A percentile compares a stretch with the other conserved stretches of the same genome.
Evolutionary conservation across 1,140 invertebrate genomes (phyloP).

Genomic region (Ectropis grisescens): DNA sequence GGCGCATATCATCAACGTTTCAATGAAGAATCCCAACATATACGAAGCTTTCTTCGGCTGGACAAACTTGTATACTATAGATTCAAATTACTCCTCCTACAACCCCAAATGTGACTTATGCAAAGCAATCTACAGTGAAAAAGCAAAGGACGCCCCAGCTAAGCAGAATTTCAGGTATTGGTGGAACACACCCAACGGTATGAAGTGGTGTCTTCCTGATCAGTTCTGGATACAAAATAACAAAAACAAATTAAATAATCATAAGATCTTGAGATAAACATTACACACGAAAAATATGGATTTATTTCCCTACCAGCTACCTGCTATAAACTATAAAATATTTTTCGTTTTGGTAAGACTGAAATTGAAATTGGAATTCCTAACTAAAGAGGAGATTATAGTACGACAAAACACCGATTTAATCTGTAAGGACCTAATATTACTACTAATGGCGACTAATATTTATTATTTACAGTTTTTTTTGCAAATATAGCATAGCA

Average conservation of each 20-base stretch:
- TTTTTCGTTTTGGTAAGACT: neutral
- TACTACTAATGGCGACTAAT: no score
- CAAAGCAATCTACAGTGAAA: conserved; percentile 13
- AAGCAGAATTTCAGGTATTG: conserved; percentile 22
- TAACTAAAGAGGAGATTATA: neutral
- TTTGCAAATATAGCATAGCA: no score
- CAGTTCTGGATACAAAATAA: conserved; percentile 10
- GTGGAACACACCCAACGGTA: conserved; percentile 20
- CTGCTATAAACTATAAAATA: neutral
- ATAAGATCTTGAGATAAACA: no score
- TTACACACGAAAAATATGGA: no score
- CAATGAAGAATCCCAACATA: conserved; percentile 12
- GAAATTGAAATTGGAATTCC: neutral
- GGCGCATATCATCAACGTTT: conserved; percentile 21
- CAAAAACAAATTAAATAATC: neutral
- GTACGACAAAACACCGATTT: neutral
- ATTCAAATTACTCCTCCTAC: neutral
- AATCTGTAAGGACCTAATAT: no score
- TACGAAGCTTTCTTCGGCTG: conserved; percentile 31
- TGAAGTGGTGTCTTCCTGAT: conserved; percentile 17
- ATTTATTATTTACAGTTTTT: no score
- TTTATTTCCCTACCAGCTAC: neutral
- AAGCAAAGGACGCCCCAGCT: neutral
- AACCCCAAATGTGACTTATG: conserved; percentile 29
- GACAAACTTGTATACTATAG: conserved; percentile 28